Percentiles rank a stretch among this genome's conserved stretches.
phyloP scores from a whole-genome alignment of 2,888 invertebrate species.

The Drepana falcataria region DNA sequence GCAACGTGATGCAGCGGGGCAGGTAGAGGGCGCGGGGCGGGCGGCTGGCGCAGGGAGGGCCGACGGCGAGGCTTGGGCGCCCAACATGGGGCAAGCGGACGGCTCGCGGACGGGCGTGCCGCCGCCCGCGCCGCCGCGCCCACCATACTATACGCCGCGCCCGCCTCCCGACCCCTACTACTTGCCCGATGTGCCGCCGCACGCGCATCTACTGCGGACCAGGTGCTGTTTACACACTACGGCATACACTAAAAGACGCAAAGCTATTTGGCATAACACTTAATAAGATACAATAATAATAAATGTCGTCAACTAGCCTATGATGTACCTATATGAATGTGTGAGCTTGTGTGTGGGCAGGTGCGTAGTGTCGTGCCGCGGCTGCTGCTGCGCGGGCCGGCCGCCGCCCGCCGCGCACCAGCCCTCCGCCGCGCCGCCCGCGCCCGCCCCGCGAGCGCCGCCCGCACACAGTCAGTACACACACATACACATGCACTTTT shows the following conservation, averaged over 20 bases:
- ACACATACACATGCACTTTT: not conserved
- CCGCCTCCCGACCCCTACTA: constrained; percentile 15
- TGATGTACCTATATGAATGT: not conserved
- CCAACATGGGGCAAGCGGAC: constrained; percentile 5
- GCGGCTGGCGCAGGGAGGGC: constrained; percentile 12
- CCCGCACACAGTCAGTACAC: constrained; percentile 47
- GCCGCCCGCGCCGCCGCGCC: constrained; percentile 15
- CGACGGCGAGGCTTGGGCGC: constrained; percentile 11
- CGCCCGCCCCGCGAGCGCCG: constrained; percentile 25
- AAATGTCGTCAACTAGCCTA: not conserved
- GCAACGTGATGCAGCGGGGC: constrained; percentile 5
- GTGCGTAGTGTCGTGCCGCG: constrained; percentile 48
- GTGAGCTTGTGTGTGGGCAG: constrained; percentile 11
- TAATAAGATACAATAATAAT: too few species aligned
- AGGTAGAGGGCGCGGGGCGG: constrained; percentile 7
- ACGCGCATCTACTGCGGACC: constrained; percentile 38
- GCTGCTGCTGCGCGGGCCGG: constrained; percentile 47
- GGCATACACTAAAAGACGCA: too few species aligned
- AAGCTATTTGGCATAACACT: too few species aligned
- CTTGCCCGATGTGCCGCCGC: constrained; percentile 21
- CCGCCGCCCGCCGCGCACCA: constrained; percentile 10
- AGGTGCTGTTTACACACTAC: constrained; percentile 24
- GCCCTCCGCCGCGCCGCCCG: constrained; percentile 19
- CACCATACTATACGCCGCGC: constrained; percentile 10
- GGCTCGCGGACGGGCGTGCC: constrained; percentile 6